phyloP scores from a whole-genome alignment of 2,113 vertebrate genomes.

The Nothoprocta perdicaria region DNA sequence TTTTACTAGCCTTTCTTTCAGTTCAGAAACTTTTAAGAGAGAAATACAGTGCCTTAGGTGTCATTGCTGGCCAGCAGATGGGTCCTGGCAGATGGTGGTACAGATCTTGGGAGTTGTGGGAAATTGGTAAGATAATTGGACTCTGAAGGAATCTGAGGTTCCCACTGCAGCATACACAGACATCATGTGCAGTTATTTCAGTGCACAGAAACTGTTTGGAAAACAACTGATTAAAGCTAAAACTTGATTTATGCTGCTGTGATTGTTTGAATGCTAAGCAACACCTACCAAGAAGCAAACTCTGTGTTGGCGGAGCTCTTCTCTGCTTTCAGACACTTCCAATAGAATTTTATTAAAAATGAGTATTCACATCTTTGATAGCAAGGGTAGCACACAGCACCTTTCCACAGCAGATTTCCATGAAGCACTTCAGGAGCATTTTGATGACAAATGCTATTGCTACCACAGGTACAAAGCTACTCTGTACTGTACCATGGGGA shows the following conservation, averaged over 20 bases:
- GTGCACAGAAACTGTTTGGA: slow-evolving; percentile 4
- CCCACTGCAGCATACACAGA: neutral
- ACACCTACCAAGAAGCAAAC: neutral
- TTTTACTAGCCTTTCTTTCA: neutral
- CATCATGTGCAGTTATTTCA: neutral
- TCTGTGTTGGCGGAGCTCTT: neutral
- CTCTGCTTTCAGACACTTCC: slow-evolving; percentile 2
- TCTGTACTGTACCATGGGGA: neutral
- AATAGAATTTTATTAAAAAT: neutral
- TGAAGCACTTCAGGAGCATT: neutral
- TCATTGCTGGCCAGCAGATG: neutral
- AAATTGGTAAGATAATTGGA: neutral
- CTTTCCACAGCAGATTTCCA: neutral
- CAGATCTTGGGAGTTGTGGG: neutral
- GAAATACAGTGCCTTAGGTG: neutral
- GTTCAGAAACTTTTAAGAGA: neutral
- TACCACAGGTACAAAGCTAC: neutral
- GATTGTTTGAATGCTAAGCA: slow-evolving; percentile 10
- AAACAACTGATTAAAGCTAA: slow-evolving; percentile 3
- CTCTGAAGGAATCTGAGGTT: neutral
- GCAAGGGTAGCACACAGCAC: neutral
- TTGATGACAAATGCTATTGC: neutral
- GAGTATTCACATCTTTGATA: neutral
- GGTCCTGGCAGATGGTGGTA: neutral
- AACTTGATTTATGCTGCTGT: neutral